Evolutionary conservation across 1,140 invertebrate species (phyloP).

Genomic region (Procambarus virginalis): DNA sequence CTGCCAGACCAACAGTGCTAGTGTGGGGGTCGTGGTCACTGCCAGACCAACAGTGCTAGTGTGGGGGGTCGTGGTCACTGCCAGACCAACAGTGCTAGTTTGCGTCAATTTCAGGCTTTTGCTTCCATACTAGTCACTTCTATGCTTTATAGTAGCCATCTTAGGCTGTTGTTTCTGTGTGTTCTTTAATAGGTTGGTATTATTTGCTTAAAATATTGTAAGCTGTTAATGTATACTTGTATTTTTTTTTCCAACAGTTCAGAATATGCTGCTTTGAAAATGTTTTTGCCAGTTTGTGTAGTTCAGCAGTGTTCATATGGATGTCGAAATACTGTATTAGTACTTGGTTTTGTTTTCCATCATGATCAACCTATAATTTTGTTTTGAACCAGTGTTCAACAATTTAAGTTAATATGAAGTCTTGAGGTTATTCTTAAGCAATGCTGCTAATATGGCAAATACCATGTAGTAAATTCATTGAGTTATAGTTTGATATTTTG

Average conservation of each 20-base stretch:
- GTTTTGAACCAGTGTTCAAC: neutral
- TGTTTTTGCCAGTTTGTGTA: neutral
- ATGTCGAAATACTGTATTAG: neutral
- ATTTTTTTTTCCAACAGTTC: neutral
- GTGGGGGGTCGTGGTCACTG: too few species aligned
- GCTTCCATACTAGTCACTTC: neutral
- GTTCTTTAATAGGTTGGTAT: neutral
- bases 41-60: neutral
- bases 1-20: neutral
- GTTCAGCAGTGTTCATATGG: neutral
- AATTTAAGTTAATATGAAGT: neutral
- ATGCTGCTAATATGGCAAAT: neutral
- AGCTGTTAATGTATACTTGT: neutral
- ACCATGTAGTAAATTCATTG: neutral
- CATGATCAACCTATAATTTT: too few species aligned
- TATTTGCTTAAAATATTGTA: neutral
- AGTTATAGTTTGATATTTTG: neutral
- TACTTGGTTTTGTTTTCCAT: too few species aligned
- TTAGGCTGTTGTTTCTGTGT: neutral
- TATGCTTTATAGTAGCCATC: neutral
- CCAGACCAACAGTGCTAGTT: neutral
- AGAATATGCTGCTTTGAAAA: neutral
- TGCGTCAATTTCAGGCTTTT: neutral
- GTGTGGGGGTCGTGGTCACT: neutral
- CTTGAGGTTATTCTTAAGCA: neutral